These are phyloP conservation scores for Tapirus terrestris DNA, from an alignment of 2,113 vertebrate genomes.

Conservation along the genomic window DNA sequence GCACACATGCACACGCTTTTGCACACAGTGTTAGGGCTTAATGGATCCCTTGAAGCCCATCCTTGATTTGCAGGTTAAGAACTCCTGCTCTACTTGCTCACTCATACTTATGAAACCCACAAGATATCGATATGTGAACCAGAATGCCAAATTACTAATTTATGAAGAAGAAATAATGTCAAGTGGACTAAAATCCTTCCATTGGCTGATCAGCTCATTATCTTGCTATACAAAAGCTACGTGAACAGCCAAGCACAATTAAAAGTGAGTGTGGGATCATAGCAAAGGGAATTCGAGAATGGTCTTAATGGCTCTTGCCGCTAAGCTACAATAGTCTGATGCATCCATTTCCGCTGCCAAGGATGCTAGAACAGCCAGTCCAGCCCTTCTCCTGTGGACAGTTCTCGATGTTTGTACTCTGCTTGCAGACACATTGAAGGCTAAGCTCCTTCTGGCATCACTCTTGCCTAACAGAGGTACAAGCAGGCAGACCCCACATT, in stretches of 20 bases:
- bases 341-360: background rate
- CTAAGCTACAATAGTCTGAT: background rate
- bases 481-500: background rate
- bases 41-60: slow-evolving; percentile 8
- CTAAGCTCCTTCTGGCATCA: background rate
- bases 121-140: background rate
- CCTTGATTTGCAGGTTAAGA: slow-evolving; percentile 46
- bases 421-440: background rate
- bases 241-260: slow-evolving; percentile 55
- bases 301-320: slow-evolving; percentile 57
- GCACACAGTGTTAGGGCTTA: background rate
- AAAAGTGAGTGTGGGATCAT: slow-evolving; percentile 17
- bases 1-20: background rate
- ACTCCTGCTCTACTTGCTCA: background rate
- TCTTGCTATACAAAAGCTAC: slow-evolving; percentile 12
- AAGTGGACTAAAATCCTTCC: slow-evolving; percentile 42
- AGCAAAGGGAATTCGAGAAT: slow-evolving; percentile 58
- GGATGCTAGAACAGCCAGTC: background rate
- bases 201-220: background rate
- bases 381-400: background rate
- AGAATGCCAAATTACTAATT: slow-evolving; percentile 73
- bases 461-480: background rate
- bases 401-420: background rate
- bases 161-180: slow-evolving; percentile 62
- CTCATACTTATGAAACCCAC: slow-evolving; percentile 21